These are phyloP conservation scores for Heliconius ismenius DNA, from an alignment of 2,888 invertebrate species.

Conservation along the genomic window DNA sequence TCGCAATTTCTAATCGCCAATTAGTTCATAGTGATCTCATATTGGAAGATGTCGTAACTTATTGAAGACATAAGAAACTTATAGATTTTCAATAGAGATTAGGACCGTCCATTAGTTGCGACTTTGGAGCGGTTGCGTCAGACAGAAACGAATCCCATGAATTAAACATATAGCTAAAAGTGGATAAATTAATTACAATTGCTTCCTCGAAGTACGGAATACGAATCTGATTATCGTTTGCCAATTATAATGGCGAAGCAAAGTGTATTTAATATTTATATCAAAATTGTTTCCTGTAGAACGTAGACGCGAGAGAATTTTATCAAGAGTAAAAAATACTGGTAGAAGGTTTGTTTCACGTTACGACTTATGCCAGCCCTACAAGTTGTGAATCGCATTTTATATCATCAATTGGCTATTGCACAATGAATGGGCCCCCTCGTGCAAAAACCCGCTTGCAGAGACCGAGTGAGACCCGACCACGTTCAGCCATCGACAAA, in stretches of 20 bases:
- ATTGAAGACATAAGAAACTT: slow-evolving; percentile 1
- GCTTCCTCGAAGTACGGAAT: slow-evolving; percentile 58
- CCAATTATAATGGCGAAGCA: background rate
- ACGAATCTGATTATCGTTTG: background rate
- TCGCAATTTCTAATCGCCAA: slow-evolving; percentile 13
- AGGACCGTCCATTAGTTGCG: background rate
- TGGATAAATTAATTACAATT: slow-evolving; percentile 66
- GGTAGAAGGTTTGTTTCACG: background rate
- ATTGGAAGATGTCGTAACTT: slow-evolving; percentile 19
- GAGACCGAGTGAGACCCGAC: slow-evolving; percentile 21
- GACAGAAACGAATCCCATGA: slow-evolving; percentile 46
- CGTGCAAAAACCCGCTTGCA: slow-evolving; percentile 48
- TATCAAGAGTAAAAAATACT: background rate
- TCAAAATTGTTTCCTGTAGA: background rate
- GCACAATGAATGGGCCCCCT: slow-evolving; percentile 70
- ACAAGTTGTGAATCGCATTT: slow-evolving; percentile 54
- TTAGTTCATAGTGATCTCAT: slow-evolving; percentile 18
- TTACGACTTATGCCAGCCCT: slow-evolving; percentile 49
- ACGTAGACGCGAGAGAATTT: background rate
- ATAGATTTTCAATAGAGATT: slow-evolving; percentile 6
- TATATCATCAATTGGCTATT: slow-evolving; percentile 68
- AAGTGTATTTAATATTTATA: background rate
- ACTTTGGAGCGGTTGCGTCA: slow-evolving; percentile 19
- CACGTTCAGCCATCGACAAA: slow-evolving; percentile 34
- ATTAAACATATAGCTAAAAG: slow-evolving; percentile 65